Conservation (phyloP, 2,888 invertebrate species). For the Stenodema calcarata region DNA sequence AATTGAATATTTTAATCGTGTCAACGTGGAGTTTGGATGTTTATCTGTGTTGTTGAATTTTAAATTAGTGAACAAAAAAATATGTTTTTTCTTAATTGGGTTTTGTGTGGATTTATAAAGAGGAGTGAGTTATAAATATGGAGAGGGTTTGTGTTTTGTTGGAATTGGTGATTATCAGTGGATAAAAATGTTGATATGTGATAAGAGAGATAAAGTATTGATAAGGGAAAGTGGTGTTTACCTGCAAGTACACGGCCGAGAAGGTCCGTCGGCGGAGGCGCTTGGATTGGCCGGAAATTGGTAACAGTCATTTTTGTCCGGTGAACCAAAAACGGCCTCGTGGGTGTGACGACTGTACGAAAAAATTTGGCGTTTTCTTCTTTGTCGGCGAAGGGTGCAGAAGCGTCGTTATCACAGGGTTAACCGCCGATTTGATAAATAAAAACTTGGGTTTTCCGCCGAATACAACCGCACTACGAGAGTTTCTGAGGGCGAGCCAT, state of each 20-base stretch:
- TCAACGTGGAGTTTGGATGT: neutral
- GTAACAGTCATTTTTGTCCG: conserved; percentile 47
- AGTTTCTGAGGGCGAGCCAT: neutral
- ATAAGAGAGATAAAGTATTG: neutral
- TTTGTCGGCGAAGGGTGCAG: neutral
- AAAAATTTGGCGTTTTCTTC: neutral
- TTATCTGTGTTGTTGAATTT: no score
- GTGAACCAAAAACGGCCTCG: neutral
- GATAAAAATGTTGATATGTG: no score
- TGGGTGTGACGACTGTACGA: neutral
- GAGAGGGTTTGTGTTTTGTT: no score
- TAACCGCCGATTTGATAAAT: neutral
- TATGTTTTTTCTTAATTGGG: no score
- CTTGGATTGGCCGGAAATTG: conserved; percentile 54
- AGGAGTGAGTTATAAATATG: neutral
- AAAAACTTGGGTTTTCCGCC: neutral
- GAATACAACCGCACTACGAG: neutral
- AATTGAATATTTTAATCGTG: neutral
- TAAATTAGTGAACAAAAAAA: no score
- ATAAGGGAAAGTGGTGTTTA: conserved; percentile 6
- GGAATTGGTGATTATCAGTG: neutral
- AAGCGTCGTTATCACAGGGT: neutral
- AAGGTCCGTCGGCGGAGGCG: conserved; percentile 51
- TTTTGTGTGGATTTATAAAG: no score
- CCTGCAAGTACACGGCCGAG: conserved; percentile 52